A percentile compares a stretch with the other conserved stretches of the same genome.
Conservation (phyloP, 2,797 vertebrate genomes). For the Cuculus canorus region DNA sequence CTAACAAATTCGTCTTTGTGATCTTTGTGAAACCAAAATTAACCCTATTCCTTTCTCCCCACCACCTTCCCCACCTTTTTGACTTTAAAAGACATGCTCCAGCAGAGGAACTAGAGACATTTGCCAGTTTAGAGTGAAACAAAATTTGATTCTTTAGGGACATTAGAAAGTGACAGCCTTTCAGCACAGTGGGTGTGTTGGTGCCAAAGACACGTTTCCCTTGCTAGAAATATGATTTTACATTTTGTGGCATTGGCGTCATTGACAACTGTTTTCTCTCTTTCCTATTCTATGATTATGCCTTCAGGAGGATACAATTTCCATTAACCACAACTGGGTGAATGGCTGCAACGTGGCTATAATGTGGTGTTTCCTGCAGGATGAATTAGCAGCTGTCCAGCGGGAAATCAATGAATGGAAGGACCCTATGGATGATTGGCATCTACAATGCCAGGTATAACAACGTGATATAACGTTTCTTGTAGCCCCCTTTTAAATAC, state of each 20-base stretch:
- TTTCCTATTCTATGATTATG: neutral
- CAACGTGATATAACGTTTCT: too few relatives aligned
- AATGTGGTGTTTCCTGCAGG: constrained; percentile 95
- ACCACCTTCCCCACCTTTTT: neutral
- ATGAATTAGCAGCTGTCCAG: constrained; percentile 88
- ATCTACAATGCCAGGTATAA: constrained; percentile 93
- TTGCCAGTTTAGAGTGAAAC: neutral
- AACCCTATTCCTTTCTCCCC: neutral
- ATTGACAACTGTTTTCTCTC: fast-evolving
- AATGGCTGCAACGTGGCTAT: constrained; percentile 93
- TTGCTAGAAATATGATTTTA: neutral
- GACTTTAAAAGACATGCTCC: neutral
- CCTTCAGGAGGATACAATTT: constrained; percentile 93
- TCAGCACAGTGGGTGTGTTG: neutral
- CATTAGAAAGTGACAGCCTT: neutral
- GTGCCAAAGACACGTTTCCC: neutral
- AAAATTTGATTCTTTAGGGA: neutral
- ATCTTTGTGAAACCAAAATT: neutral
- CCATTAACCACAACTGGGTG: constrained; percentile 98
- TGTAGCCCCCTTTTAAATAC: too few relatives aligned
- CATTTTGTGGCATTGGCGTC: neutral
- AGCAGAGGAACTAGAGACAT: neutral
- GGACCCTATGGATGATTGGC: constrained; percentile 89
- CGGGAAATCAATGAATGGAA: constrained; percentile 89
- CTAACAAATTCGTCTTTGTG: fast-evolving